A percentile compares a stretch with the other conserved stretches of the same genome.
phyloP scores from a whole-genome alignment of 2,113 vertebrate genomes.

The Erinaceus europaeus region DNA sequence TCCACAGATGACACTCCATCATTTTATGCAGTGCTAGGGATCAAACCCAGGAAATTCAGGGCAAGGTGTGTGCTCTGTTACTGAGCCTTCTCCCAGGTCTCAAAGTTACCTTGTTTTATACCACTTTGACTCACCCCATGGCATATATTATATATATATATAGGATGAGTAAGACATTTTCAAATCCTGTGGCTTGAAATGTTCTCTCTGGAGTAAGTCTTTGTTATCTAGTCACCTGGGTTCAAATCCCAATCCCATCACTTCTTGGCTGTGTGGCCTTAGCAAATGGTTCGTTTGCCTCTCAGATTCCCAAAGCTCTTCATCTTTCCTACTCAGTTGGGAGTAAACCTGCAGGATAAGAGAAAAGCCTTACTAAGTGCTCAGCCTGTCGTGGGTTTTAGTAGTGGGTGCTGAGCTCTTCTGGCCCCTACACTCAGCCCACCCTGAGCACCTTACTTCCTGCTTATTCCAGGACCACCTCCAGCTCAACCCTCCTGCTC shows the following conservation, averaged over 20 bases:
- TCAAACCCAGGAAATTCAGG: too few species aligned
- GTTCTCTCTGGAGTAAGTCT: neutral
- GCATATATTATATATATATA: too few species aligned
- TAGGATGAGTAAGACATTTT: too few species aligned
- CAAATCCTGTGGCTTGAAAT: neutral
- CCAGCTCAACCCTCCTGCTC: neutral
- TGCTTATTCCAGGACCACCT: neutral
- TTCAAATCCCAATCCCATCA: neutral
- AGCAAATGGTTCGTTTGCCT: neutral
- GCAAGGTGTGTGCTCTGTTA: too few species aligned
- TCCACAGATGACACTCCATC: too few species aligned
- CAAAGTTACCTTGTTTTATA: too few species aligned
- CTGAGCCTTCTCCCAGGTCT: too few species aligned
- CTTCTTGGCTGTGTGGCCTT: neutral
- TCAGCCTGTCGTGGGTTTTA: neutral
- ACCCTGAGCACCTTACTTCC: neutral
- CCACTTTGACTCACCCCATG: too few species aligned
- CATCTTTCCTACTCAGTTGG: accelerated
- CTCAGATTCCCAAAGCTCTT: neutral
- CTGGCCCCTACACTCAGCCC: too few species aligned
- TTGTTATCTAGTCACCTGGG: neutral
- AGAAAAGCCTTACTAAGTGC: accelerated
- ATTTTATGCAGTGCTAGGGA: too few species aligned
- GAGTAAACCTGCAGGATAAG: neutral
- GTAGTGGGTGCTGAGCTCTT: too few species aligned